Conservation (phyloP, 2,888 invertebrate species). For the Mythimna lalbum region DNA sequence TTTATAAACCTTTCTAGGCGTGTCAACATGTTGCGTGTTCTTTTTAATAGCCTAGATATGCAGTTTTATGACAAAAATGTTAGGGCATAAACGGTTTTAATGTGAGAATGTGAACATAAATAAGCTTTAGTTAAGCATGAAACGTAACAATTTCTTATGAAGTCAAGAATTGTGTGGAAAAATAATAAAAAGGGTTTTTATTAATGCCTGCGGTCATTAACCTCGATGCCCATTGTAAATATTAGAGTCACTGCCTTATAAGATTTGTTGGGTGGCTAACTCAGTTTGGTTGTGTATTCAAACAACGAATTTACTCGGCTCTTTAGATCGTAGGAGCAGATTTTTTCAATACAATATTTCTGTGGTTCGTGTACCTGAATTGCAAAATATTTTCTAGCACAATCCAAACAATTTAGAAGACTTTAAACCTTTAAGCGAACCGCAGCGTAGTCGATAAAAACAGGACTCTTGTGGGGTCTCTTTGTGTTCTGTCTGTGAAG, state of each 20-base stretch:
- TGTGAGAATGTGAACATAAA: constrained; percentile 55
- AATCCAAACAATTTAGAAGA: too few relatives aligned
- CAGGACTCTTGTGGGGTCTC: too few relatives aligned
- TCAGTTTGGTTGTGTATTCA: background rate
- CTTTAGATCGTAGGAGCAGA: background rate
- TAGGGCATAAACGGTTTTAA: constrained; percentile 66
- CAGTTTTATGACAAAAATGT: constrained; percentile 72
- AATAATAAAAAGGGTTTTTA: background rate
- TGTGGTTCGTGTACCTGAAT: background rate
- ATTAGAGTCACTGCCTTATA: too few relatives aligned
- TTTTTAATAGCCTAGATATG: constrained; percentile 68
- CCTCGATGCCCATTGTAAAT: background rate
- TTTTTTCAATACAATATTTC: background rate
- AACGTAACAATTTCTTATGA: constrained; percentile 20
- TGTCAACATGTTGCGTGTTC: constrained; percentile 68
- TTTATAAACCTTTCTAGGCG: constrained; percentile 33
- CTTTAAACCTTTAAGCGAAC: too few relatives aligned
- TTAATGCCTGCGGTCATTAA: constrained; percentile 7
- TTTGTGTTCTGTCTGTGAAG: too few relatives aligned
- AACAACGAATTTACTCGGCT: background rate
- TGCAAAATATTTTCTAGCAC: background rate
- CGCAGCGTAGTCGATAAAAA: too few relatives aligned
- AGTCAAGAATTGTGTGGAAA: background rate
- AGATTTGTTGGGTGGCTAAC: background rate
- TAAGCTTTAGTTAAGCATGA: constrained; percentile 20